phyloP scores from a whole-genome alignment of 2,888 invertebrate genomes.

The Tryphoninae sp. region DNA sequence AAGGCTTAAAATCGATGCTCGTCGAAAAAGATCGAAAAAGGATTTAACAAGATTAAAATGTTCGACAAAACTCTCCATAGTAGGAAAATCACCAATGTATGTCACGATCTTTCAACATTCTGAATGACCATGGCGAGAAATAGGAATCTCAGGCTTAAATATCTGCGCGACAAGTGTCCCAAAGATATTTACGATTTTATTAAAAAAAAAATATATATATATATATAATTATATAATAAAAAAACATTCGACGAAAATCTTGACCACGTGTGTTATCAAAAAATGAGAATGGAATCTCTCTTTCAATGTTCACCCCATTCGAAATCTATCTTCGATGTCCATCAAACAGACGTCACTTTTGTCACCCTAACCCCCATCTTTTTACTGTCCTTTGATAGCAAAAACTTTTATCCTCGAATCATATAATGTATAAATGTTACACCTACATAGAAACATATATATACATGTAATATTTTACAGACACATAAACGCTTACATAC shows the following conservation, averaged over 20 bases:
- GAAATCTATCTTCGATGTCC: constrained; percentile 15
- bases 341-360: constrained; percentile 45
- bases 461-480: constrained; percentile 29
- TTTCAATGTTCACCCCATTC: constrained; percentile 13
- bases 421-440: constrained; percentile 29
- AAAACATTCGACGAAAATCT: neutral
- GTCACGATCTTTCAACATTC: constrained; percentile 39
- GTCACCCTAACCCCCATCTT: neutral
- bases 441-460: neutral
- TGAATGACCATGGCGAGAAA: constrained; percentile 34
- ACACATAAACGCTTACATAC: constrained; percentile 4
- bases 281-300: constrained; percentile 35
- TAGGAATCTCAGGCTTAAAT: constrained; percentile 10
- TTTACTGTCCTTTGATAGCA: constrained; percentile 43
- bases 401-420: constrained; percentile 58
- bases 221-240: too few relatives aligned
- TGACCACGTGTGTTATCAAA: constrained; percentile 7
- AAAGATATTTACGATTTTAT: neutral
- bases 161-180: neutral
- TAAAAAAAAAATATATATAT: too few relatives aligned
- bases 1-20: constrained; percentile 45
- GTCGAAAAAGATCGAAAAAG: constrained; percentile 51
- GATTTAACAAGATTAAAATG: constrained; percentile 64
- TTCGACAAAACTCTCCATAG: constrained; percentile 43
- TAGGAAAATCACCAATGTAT: neutral